These are phyloP conservation scores for Pyrgilauda ruficollis DNA, from an alignment of 2,113 vertebrate species.

Conservation along the genomic window DNA sequence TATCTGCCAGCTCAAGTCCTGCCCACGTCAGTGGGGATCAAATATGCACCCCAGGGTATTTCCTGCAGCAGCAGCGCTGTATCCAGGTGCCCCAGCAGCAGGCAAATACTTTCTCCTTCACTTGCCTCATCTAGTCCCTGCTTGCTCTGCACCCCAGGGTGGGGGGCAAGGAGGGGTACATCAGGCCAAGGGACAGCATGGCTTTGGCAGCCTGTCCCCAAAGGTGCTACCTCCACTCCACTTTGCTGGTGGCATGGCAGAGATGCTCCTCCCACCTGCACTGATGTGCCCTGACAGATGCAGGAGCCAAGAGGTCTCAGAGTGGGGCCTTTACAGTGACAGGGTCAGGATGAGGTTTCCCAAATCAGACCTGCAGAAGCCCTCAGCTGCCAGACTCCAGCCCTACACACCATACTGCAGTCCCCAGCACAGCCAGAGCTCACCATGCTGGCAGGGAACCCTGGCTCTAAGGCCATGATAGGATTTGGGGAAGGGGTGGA, in stretches of 20 bases:
- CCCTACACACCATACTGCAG: neutral
- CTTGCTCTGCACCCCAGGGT: neutral
- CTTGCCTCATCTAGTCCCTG: neutral
- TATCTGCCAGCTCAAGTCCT: conserved; percentile 33
- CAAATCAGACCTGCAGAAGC: neutral
- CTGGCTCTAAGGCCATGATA: rapidly evolving
- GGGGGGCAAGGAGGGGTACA: neutral
- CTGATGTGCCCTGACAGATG: neutral
- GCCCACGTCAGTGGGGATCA: neutral
- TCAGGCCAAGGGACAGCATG: neutral
- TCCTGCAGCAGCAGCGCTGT: neutral
- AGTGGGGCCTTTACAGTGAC: rapidly evolving
- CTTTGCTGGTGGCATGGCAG: neutral
- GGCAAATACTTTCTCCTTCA: neutral
- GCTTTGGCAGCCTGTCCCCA: neutral
- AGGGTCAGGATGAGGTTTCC: neutral
- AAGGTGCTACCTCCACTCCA: neutral
- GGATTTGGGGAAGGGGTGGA: neutral
- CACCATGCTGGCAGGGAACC: rapidly evolving
- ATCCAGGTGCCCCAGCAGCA: neutral
- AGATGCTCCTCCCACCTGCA: neutral
- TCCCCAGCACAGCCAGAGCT: neutral
- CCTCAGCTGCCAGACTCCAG: neutral
- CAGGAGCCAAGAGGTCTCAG: rapidly evolving
- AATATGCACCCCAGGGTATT: neutral